Percentiles rank a stretch among this genome's conserved stretches.
Conservation (phyloP, 2,113 vertebrate genomes). For the Oreamnos americanus region DNA sequence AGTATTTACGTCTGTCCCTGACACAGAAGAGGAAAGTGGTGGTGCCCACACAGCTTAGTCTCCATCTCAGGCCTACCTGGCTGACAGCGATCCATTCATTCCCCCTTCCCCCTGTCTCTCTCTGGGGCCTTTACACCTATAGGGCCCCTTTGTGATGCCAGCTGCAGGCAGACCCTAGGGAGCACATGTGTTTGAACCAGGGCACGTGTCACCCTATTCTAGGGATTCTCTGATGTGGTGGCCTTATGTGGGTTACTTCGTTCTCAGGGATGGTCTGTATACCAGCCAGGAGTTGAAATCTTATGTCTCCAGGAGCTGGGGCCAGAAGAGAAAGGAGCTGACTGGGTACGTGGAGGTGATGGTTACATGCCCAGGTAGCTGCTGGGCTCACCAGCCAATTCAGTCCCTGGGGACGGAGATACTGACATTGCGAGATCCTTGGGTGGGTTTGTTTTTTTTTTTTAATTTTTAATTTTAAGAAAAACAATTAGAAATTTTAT, state of each 20-base stretch:
- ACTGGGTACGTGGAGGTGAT: not conserved
- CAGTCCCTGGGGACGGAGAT: accelerated
- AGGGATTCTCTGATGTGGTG: accelerated
- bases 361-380: not conserved
- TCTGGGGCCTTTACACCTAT: not conserved
- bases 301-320: not conserved
- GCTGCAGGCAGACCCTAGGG: not conserved
- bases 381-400: not conserved
- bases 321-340: not conserved
- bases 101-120: accelerated
- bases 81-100: no score
- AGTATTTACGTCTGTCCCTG: not conserved
- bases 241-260: no score
- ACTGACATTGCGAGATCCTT: not conserved
- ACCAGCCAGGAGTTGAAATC: not conserved
- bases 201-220: not conserved
- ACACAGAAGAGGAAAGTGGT: no score
- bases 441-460: not conserved
- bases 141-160: no score
- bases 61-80: not conserved
- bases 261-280: not conserved
- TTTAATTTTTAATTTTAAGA: not conserved
- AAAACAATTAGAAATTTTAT: not conserved
- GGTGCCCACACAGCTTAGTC: not conserved
- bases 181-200: not conserved